Percentiles rank a stretch among this genome's conserved stretches.
Evolutionary conservation across 1,140 invertebrate species (phyloP).

Genomic region (Hyphantria cunea): DNA sequence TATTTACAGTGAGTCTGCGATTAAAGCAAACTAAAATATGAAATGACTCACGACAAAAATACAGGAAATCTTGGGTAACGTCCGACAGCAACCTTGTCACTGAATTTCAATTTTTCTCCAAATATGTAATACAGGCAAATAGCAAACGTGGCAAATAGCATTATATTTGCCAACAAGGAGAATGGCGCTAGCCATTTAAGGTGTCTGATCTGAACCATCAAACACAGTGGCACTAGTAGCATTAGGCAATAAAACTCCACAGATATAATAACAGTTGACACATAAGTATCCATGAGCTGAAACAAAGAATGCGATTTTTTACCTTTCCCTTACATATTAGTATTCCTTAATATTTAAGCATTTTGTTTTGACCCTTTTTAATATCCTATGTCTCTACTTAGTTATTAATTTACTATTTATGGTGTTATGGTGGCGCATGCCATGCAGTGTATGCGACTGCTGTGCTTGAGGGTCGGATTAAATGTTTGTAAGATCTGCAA

Average conservation of each 20-base stretch:
- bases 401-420: too few relatives aligned
- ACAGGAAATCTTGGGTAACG: slow-evolving; percentile 56
- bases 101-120: slow-evolving; percentile 70
- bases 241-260: slow-evolving; percentile 83
- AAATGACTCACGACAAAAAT: slow-evolving; percentile 69
- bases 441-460: too few relatives aligned
- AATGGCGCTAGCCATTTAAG: slow-evolving; percentile 89
- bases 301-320: slow-evolving; percentile 41
- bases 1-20: too few relatives aligned
- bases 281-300: slow-evolving; percentile 77
- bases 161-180: slow-evolving; percentile 86
- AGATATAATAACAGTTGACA: slow-evolving; percentile 54
- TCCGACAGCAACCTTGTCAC: slow-evolving; percentile 73
- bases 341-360: too few relatives aligned
- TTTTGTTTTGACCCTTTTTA: too few relatives aligned
- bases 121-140: slow-evolving; percentile 90
- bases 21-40: too few relatives aligned
- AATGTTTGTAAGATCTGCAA: too few relatives aligned
- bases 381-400: too few relatives aligned
- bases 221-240: slow-evolving; percentile 83
- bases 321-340: not conserved
- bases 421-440: too few relatives aligned
- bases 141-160: slow-evolving; percentile 85
- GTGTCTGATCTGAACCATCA: slow-evolving; percentile 85
- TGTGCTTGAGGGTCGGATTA: too few relatives aligned